Base-by-base conservation (phyloP, 2,797 vertebrate genomes). In the Poecile montanus region DNA sequence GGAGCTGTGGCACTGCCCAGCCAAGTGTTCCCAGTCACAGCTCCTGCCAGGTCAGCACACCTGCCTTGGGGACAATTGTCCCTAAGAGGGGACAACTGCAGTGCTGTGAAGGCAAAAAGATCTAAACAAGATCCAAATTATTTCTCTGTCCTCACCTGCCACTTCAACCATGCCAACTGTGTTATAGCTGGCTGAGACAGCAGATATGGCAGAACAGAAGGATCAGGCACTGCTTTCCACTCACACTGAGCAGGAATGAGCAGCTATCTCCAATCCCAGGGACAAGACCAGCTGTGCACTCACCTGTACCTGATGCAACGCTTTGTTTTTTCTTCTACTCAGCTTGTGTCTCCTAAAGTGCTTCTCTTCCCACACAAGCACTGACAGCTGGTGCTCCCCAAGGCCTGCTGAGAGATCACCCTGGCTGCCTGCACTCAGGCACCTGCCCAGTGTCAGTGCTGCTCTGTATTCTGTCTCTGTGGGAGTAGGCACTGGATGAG, bases 1-100 rank as follows among this genome's bases (percentile, higher is more conserved):
- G 27, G 27, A 44, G 16, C n/a, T 3, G 16, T 1, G 2, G 6
- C 36, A 2, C 19, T 29, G 51, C 40, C 60, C 23, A 10, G 0
- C 10, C 30, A 27, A 13, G 18, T 2, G 2, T 6, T 26, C 20
- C 5, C 50, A 16, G 7, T 3, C 13, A 25, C 34, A 57, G 65
- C 56, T 76, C 5, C 81, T 47, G 40, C 74, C 25, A 17, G n/a
- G 36, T 14, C 76, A 53, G 63, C 51, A 10, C 1, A 0, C 15
- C 32, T 38, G 23, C 47, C 30, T 11, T 20, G 5, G 65, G 42
- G 23, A 13, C 13, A 40, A 40, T 40, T 40, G 13, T 40, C 38
- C 38, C 16, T 22, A 3, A 21, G 36, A 18, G 16, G 10, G 45
- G 15, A 47, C 38, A 78, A 15, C 0, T 58, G 9, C 6, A 2